Evolutionary conservation across 2,888 invertebrate species (phyloP), one percentile per base, ranked within the genome.

Genomic region (Diarsia dahlii): DNA sequence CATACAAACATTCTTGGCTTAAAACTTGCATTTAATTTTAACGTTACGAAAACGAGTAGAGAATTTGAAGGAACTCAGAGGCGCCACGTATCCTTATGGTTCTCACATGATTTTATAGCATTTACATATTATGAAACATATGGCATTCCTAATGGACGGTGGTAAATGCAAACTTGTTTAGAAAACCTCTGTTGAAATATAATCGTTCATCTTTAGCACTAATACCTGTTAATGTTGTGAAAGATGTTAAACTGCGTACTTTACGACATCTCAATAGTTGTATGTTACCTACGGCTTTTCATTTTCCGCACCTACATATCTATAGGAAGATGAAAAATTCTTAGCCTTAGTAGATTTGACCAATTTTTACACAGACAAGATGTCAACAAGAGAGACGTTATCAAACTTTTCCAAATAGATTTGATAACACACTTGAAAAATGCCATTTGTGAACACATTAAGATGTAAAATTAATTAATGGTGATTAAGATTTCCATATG

Each of bases 101-200:
- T 56, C 45, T 64, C 54, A 67, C 52, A 63, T 66, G n/a, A n/a
- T 48, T 46, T 54, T 58, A 71, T 58, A 71, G 28, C 64, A 74
- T 76, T 76, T 75, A 65, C 62, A 73, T 67, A 71, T 76, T 72
- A 74, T 76, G 74, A 81, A 78, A 81, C 63, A 20, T 62, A 23
- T 56, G 8, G 39, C 63, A 81, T 78, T 86, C 68, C 74, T 75
- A 58, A 3, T 64, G 63, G 63, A 63, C 78, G 58, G 15, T 45
- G 28, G n/a, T 50, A 68, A 67, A 70, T 71, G 71, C 58, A 81
- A 78, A 86, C 86, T 66, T 86, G 76, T 72, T 83, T 69, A 63
- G 76, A 82, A 76, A 73, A 85, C 68, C n/a, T 74, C 71, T 76
- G 74, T 60, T 71, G 65, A 71, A 76, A 77, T 65, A 71, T 79